phyloP scores from a whole-genome alignment of 1,140 invertebrate species.

The Tyrophagus putrescentiae region DNA sequence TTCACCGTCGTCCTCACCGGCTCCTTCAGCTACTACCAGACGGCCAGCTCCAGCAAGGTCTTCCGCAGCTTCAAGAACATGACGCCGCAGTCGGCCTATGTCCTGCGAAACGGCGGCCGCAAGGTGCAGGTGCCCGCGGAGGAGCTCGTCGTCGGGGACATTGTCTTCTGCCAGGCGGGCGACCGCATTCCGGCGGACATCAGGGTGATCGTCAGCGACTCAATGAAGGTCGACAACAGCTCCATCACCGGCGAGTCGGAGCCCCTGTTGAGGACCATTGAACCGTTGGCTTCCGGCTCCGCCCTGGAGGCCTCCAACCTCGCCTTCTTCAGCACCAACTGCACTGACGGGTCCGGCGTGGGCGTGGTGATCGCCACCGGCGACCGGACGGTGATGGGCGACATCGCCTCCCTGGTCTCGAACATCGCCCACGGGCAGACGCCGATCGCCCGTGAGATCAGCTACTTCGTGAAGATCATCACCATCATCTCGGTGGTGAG shows the following conservation, averaged over 20 bases:
- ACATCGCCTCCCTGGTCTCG: slow-evolving; percentile 38
- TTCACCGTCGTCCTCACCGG: slow-evolving; percentile 33
- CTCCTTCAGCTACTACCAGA: slow-evolving; percentile 33
- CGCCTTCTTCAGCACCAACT: slow-evolving; percentile 54
- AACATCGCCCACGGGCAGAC: slow-evolving; percentile 36
- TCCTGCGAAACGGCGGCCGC: slow-evolving; percentile 81
- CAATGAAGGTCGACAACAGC: slow-evolving; percentile 43
- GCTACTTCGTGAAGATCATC: slow-evolving; percentile 77
- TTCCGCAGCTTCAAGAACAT: slow-evolving; percentile 27
- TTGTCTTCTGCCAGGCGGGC: slow-evolving; percentile 67
- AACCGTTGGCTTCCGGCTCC: slow-evolving; percentile 47
- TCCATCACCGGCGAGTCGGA: slow-evolving; percentile 60
- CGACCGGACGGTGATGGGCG: slow-evolving; percentile 39
- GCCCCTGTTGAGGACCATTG: slow-evolving; percentile 43
- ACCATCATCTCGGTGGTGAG: slow-evolving; percentile 31
- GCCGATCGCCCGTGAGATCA: slow-evolving; percentile 47
- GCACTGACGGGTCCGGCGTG: slow-evolving; percentile 39
- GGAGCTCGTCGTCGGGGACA: slow-evolving; percentile 74
- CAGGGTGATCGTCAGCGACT: not conserved
- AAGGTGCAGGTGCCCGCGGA: slow-evolving; percentile 72
- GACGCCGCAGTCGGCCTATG: slow-evolving; percentile 64
- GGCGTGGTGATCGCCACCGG: slow-evolving; percentile 35
- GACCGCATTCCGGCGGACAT: slow-evolving; percentile 27
- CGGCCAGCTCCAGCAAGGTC: slow-evolving; percentile 29
- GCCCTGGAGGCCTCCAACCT: slow-evolving; percentile 53